These are phyloP conservation scores for Julus scanicus DNA, from an alignment of 2,888 invertebrate genomes.

Conservation along the genomic window DNA sequence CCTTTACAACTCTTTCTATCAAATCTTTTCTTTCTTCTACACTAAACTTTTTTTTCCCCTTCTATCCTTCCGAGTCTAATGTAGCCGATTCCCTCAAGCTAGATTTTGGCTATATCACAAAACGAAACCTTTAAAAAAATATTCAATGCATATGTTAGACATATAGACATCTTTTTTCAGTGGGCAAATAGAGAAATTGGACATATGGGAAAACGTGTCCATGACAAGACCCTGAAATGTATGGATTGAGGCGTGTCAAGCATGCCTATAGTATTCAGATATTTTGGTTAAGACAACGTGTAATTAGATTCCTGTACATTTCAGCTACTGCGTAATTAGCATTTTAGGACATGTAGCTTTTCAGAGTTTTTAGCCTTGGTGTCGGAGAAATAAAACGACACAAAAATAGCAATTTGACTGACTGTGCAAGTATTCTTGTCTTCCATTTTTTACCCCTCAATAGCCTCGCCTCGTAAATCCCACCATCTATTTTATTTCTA, in stretches of 20 bases:
- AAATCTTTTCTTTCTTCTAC: background rate
- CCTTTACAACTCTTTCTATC: background rate
- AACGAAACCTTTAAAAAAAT: background rate
- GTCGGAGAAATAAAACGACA: background rate
- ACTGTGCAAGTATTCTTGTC: background rate
- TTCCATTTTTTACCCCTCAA: background rate
- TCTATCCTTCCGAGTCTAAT: background rate
- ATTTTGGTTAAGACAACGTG: background rate
- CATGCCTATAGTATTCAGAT: background rate
- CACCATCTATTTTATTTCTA: slow-evolving; percentile 1
- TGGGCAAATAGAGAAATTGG: background rate
- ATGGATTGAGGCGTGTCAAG: background rate
- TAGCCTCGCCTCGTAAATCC: background rate
- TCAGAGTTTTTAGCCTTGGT: background rate
- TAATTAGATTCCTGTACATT: background rate
- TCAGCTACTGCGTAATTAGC: background rate
- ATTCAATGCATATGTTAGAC: background rate
- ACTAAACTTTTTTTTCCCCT: background rate
- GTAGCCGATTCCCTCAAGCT: background rate
- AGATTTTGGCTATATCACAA: background rate
- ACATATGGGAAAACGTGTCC: background rate
- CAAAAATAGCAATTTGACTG: background rate
- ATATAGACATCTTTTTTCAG: background rate
- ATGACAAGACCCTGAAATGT: background rate
- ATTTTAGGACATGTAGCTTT: background rate